phyloP scores from a whole-genome alignment of 2,797 vertebrate genomes.

The Poecilia gillii region DNA sequence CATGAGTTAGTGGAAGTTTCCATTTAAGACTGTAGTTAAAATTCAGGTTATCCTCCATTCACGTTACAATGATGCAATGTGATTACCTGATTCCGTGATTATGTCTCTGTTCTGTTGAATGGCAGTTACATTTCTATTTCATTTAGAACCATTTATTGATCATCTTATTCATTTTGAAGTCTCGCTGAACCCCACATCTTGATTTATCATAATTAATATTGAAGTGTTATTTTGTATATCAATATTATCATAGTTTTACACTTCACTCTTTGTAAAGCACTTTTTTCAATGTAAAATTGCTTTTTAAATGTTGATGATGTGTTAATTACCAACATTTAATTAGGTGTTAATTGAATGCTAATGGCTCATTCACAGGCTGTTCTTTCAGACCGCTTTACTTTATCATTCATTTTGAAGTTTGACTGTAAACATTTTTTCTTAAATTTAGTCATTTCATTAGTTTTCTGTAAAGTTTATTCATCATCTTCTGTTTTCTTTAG shows the following conservation, averaged over 20 bases:
- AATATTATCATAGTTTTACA: neutral
- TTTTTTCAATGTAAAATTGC: neutral
- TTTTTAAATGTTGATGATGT: neutral
- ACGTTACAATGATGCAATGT: neutral
- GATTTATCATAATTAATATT: neutral
- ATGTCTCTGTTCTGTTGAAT: neutral
- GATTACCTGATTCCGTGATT: neutral
- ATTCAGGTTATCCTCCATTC: neutral
- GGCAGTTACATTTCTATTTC: neutral
- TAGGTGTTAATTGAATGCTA: neutral
- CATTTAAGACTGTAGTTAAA: neutral
- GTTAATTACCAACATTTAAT: neutral
- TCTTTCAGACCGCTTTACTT: neutral
- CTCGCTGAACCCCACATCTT: neutral
- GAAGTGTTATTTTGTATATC: neutral
- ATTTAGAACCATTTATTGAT: neutral
- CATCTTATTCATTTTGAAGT: neutral
- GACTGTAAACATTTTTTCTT: too few species aligned
- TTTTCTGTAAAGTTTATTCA: conserved; percentile 7
- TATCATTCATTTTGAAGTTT: neutral
- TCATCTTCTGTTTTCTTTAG: conserved; percentile 64
- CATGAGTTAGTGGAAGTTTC: neutral
- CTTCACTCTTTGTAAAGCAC: neutral
- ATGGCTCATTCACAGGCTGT: neutral
- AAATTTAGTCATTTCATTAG: neutral